These are phyloP conservation scores for Perdix hodgsoniae DNA, from an alignment of 2,797 vertebrate species.

Conservation along the genomic window DNA sequence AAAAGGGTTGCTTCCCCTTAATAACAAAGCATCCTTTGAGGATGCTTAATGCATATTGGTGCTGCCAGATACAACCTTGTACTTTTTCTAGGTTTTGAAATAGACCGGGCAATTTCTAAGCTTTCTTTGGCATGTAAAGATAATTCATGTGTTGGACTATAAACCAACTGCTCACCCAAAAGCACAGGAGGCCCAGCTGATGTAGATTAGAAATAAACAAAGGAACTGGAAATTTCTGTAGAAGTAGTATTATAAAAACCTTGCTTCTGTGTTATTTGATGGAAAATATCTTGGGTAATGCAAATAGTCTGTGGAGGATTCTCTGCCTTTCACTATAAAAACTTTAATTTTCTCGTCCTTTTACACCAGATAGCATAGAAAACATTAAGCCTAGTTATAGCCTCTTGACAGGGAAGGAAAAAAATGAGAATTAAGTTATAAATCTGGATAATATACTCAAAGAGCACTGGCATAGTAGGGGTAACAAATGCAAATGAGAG, in stretches of 20 bases:
- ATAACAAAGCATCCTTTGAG: conserved; percentile 68
- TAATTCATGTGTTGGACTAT: conserved; percentile 37
- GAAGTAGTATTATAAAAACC: conserved; percentile 39
- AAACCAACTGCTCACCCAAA: conserved; percentile 34
- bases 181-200: background rate
- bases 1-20: conserved; percentile 31
- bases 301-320: background rate
- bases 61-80: conserved; percentile 66
- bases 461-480: background rate
- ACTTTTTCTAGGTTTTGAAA: conserved; percentile 61
- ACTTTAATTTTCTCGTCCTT: background rate
- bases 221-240: conserved; percentile 37
- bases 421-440: background rate
- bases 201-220: conserved; percentile 56
- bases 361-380: background rate
- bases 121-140: conserved; percentile 69
- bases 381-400: background rate
- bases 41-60: conserved; percentile 43
- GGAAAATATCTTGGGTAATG: conserved; percentile 11
- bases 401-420: background rate
- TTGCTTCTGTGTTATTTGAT: background rate
- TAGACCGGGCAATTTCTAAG: conserved; percentile 60
- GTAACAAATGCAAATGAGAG: background rate
- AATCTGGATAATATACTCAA: background rate
- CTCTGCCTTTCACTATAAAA: background rate